Percentiles rank a stretch among this genome's conserved stretches.
phyloP scores from a whole-genome alignment of 2,113 vertebrate species.

The Stictonetta naevosa region DNA sequence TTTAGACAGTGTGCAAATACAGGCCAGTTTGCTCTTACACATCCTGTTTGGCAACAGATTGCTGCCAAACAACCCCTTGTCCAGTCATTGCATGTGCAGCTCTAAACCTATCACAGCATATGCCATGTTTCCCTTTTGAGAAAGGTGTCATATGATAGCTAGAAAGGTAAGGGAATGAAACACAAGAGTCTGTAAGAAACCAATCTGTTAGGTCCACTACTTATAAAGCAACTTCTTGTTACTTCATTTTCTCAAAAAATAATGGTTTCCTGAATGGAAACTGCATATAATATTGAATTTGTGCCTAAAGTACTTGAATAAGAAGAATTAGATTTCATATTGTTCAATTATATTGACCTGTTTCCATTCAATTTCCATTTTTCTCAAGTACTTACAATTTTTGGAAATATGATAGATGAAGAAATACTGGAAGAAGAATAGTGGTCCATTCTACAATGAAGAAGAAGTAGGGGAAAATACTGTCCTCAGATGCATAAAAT shows the following conservation, averaged over 20 bases:
- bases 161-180: background rate
- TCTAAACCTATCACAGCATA: background rate
- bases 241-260: background rate
- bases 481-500: background rate
- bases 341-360: background rate
- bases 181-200: background rate
- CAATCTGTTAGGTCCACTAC: background rate
- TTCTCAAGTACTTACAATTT: background rate
- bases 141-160: background rate
- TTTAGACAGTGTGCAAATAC: background rate
- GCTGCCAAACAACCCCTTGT: background rate
- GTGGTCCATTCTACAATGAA: background rate
- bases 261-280: background rate
- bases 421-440: background rate
- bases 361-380: background rate
- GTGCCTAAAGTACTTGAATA: background rate
- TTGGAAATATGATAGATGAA: background rate
- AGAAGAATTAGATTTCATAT: background rate
- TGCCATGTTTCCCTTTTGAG: background rate
- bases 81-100: background rate
- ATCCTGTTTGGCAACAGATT: background rate
- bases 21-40: background rate
- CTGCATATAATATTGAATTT: background rate
- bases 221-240: background rate
- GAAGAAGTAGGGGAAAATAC: background rate